Conservation (phyloP, 2,113 vertebrate species). For the Caranx ignobilis region DNA sequence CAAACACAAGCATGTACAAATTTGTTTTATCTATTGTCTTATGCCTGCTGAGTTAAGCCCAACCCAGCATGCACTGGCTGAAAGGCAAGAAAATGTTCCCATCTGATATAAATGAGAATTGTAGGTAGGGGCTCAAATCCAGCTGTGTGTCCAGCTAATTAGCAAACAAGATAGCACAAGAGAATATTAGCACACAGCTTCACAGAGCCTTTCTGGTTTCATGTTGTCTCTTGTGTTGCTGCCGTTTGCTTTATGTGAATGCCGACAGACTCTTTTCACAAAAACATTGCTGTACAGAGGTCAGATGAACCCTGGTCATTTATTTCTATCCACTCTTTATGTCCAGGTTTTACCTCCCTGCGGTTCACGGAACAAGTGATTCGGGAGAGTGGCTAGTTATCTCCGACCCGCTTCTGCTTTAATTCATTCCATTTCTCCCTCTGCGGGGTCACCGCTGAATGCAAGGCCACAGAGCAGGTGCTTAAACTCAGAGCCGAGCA, state of each 20-base stretch:
- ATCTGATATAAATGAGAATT: no score
- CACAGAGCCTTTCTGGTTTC: no score
- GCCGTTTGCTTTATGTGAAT: background rate
- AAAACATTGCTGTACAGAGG: background rate
- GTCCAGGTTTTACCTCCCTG: slow-evolving; percentile 25
- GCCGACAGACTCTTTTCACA: background rate
- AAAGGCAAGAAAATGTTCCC: no score
- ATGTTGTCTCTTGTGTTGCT: no score
- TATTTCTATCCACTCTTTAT: background rate
- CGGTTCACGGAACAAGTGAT: slow-evolving; percentile 51
- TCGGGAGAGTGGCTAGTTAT: slow-evolving; percentile 54
- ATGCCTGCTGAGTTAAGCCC: no score
- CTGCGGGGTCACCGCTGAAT: slow-evolving; percentile 33
- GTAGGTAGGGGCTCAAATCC: no score
- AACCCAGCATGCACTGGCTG: no score
- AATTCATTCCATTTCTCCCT: slow-evolving; percentile 70
- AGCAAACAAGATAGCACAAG: no score
- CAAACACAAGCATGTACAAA: background rate
- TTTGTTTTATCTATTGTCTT: background rate
- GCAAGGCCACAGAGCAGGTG: slow-evolving; percentile 55
- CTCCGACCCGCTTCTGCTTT: slow-evolving; percentile 58
- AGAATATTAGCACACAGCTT: no score
- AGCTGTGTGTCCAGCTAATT: no score
- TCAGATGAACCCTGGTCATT: slow-evolving; percentile 5
- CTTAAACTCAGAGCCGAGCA: slow-evolving; percentile 64